These are phyloP conservation scores for Artibeus lituratus DNA, from an alignment of 2,797 vertebrate species.

Conservation along the genomic window DNA sequence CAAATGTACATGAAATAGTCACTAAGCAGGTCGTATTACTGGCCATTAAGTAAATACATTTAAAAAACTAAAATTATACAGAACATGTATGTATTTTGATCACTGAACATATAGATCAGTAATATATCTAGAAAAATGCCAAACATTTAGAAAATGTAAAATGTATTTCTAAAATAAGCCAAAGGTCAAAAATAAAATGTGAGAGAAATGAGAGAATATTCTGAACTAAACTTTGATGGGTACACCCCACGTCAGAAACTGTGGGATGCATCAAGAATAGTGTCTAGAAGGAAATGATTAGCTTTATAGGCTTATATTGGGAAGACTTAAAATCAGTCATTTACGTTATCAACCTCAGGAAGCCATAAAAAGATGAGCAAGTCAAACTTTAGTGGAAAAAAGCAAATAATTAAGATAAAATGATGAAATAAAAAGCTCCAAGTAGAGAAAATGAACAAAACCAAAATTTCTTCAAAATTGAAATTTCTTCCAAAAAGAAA, in stretches of 20 bases:
- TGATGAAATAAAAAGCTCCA: neutral
- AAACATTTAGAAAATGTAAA: neutral
- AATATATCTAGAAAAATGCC: neutral
- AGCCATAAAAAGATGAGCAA: neutral
- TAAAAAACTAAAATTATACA: neutral
- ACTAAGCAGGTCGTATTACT: neutral
- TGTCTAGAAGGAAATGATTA: neutral
- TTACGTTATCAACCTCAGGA: neutral
- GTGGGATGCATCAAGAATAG: neutral
- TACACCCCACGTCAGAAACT: neutral
- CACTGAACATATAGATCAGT: neutral
- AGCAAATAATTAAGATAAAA: neutral
- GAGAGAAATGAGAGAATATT: neutral
- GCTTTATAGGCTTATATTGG: neutral
- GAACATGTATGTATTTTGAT: neutral
- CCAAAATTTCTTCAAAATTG: neutral
- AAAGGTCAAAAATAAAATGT: neutral
- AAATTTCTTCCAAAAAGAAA: neutral
- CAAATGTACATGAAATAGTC: neutral
- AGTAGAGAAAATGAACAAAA: neutral
- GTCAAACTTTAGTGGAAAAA: neutral
- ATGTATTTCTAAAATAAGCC: neutral
- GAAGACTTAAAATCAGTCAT: neutral
- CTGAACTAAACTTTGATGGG: neutral
- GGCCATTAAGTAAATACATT: neutral